Evolutionary conservation across 2,113 vertebrate genomes (phyloP).

Genomic region (Orientallactaga bullata): DNA sequence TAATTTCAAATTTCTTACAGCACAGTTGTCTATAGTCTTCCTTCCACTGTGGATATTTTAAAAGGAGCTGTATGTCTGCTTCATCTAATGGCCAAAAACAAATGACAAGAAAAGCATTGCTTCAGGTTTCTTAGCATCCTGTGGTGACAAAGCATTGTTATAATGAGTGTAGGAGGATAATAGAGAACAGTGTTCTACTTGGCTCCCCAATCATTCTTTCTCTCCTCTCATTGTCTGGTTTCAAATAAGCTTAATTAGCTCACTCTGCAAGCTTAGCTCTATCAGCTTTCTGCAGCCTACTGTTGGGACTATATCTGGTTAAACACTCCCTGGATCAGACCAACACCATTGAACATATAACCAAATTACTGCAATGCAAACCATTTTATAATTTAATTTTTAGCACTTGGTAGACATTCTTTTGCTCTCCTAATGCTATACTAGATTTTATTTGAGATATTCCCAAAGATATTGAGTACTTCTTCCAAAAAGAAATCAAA

Average conservation of each 20-base stretch:
- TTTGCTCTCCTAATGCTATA: slow-evolving; percentile 2
- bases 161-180: not conserved
- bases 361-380: not conserved
- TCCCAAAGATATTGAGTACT: slow-evolving; percentile 25
- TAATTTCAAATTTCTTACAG: slow-evolving; percentile 48
- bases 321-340: slow-evolving; percentile 63
- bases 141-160: not conserved
- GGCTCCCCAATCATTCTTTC: not conserved
- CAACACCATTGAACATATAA: not conserved
- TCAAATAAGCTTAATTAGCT: slow-evolving; percentile 65
- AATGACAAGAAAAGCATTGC: not conserved
- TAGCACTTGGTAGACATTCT: not conserved
- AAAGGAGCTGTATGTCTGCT: slow-evolving; percentile 55
- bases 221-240: slow-evolving; percentile 43
- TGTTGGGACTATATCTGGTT: slow-evolving; percentile 55
- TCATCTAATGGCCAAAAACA: not conserved
- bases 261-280: not conserved
- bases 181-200: not conserved
- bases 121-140: not conserved
- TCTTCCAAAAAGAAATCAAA: not conserved
- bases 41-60: slow-evolving; percentile 39
- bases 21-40: slow-evolving; percentile 27
- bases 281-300: slow-evolving; percentile 52
- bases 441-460: slow-evolving; percentile 43
- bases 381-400: slow-evolving; percentile 39